Percentiles rank a stretch among this genome's conserved stretches.
Conservation (phyloP, 2,113 vertebrate genomes). For the Nyctibius bracteatus region DNA sequence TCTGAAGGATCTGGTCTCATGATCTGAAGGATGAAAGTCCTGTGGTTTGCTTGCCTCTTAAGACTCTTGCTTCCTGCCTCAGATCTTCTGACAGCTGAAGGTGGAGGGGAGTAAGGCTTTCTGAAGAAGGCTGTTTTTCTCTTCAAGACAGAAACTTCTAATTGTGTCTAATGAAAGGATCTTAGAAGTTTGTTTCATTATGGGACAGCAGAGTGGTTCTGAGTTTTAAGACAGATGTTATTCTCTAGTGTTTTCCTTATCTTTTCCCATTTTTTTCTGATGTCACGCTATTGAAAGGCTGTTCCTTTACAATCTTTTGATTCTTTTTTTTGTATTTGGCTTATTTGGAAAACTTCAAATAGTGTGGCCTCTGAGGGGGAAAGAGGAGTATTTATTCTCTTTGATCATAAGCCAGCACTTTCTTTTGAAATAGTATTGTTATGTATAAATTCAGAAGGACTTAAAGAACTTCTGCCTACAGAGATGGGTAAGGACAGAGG, state of each 20-base stretch:
- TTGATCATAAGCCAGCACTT: slow-evolving; percentile 37
- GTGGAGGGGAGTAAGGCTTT: not conserved
- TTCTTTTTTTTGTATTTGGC: not conserved
- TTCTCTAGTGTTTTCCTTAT: not conserved
- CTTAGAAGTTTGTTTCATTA: not conserved
- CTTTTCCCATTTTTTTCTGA: not conserved
- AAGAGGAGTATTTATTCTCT: not conserved
- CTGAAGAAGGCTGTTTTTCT: not conserved
- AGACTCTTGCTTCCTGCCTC: not conserved
- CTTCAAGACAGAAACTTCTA: not conserved
- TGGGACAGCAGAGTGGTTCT: not conserved
- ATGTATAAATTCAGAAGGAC: slow-evolving; percentile 18
- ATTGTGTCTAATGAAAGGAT: not conserved
- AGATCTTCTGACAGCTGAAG: not conserved
- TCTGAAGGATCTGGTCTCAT: not conserved
- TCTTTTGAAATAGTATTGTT: slow-evolving; percentile 52
- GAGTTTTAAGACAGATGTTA: not conserved
- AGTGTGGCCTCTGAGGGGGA: not conserved
- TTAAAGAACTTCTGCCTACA: not conserved
- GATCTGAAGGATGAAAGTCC: not conserved
- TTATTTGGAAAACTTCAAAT: slow-evolving; percentile 42
- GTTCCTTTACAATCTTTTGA: slow-evolving; percentile 2
- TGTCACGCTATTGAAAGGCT: slow-evolving; percentile 4
- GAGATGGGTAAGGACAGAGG: not conserved
- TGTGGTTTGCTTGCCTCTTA: not conserved